Conservation (phyloP, 2,113 vertebrate genomes). For the Lucifuga dentata region DNA sequence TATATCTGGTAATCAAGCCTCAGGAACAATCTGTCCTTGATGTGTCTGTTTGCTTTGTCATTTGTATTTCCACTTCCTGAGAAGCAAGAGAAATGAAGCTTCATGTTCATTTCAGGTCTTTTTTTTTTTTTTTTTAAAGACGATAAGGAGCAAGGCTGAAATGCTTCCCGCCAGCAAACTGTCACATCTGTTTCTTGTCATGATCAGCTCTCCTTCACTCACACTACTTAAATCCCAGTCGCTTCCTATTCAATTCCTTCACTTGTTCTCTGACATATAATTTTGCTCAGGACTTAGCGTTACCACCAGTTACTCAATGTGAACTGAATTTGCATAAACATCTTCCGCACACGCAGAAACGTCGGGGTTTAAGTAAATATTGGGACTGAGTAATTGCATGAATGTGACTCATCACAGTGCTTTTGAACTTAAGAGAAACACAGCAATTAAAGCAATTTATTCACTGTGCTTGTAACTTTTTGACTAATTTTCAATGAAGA, state of each 20-base stretch:
- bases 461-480: neutral
- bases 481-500: neutral
- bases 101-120: constrained; percentile 2
- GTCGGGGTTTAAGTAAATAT: constrained; percentile 10
- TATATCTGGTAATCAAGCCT: neutral
- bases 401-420: constrained; percentile 14
- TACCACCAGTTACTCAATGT: neutral
- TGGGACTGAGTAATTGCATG: neutral
- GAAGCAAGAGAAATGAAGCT: neutral
- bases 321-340: constrained; percentile 38
- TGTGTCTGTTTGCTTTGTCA: neutral
- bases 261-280: constrained; percentile 22
- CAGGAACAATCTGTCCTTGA: neutral
- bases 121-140: too few relatives aligned
- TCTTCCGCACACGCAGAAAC: constrained; percentile 21
- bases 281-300: constrained; percentile 12
- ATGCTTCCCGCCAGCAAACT: constrained; percentile 24
- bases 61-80: neutral
- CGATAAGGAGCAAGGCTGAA: neutral
- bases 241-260: neutral
- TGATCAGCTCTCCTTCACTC: constrained; percentile 16
- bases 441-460: constrained; percentile 1
- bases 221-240: neutral
- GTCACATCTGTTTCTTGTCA: constrained; percentile 20
- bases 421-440: constrained; percentile 4